Evolutionary conservation across 1,140 invertebrate genomes (phyloP), one percentile per base, ranked within the genome.

Genomic region (Neocloeon triangulifer): DNA sequence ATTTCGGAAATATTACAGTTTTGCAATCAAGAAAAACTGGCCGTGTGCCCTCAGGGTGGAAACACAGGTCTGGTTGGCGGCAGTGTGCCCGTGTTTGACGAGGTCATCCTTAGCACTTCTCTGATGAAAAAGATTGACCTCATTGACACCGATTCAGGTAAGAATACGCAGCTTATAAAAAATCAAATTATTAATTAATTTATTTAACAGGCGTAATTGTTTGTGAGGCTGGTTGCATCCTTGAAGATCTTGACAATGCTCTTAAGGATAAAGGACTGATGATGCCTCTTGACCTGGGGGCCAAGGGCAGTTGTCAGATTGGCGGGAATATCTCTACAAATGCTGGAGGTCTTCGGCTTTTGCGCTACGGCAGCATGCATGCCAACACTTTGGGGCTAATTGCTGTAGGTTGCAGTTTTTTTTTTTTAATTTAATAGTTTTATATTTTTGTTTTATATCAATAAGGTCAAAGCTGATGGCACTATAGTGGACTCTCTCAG

Each of bases 311-410:
- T 32, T 98, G 94, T 49, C 77, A 95, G 25, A 94, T 98, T 45
- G 94, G 94, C 4, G 94, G 94, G 34, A 96, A 94, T 56, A 58
- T 96, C 10, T 76, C 91, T 10, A 97, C 94, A 9, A 97, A 96
- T 59, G 92, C 92, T 10, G 91, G 89, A 0, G 92, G 92, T 2
- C 51, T 97, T n/a, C 58, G 92, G 26, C 58, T 97, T 7, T 50
- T 98, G 13, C 64, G 89, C 37, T 98, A 96, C 54, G 94, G 94
- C 18, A 94, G 88, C 50, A 58, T 98, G 2, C 89, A 95, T 47
- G 88, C 84, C 3, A 80, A 68, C 41, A 64, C 95, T 2, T 51
- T 96, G 16, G 92, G 91, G n/a, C 41, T 97, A 5, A 85, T 96
- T 64, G 84, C 73, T 20, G 86, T 89, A 59, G n/a, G 64, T n/a